Evolutionary conservation across 1,140 invertebrate species (phyloP), one percentile per base, ranked within the genome.

Genomic region (Papilio polyxenes): DNA sequence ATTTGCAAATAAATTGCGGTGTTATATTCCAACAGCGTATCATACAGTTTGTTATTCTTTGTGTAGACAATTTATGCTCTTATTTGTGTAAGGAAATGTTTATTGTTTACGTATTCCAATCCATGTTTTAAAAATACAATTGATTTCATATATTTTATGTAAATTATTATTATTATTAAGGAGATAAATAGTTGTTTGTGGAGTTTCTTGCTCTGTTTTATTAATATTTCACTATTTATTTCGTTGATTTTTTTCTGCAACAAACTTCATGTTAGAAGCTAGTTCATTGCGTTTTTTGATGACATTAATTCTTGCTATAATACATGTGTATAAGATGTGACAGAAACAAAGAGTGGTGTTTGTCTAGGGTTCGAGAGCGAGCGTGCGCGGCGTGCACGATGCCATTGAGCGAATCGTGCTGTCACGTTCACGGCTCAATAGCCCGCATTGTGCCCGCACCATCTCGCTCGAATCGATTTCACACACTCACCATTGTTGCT

Each of bases 391-490:
- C 74, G 77, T 80, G 83, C 86, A 84, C 90, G 90, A 91, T 89
- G 92, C 85, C 91, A 89, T 91, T 91, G 87, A 90, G 78, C 87
- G 81, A 79, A 80, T 88, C 85, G 85, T 82, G 81, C 40, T 83
- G 88, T 93, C 92, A 93, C 90, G 91, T 88, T 87, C 84, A 81
- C 83, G 79, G 88, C 87, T 87, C 87, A 86, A 87, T 84, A 83
- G 83, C 79, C 75, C 82, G 81, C 83, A 87, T 89, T 90, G 87
- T 88, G 84, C 69, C 81, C 82, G 82, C 85, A 79, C 84, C 88
- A 90, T 85, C 88, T 87, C 83, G 87, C 83, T 83, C 83, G 86
- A 91, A 91, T 92, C 86, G 88, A 92, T 93, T 92, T 92, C 88
- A 92, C 88, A 88, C 87, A 81, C 79, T 82, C 82, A 81, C 86